A percentile compares a stretch with the other conserved stretches of the same genome.
Conservation (phyloP, 2,888 invertebrate species). For the Cantharis rufa region DNA sequence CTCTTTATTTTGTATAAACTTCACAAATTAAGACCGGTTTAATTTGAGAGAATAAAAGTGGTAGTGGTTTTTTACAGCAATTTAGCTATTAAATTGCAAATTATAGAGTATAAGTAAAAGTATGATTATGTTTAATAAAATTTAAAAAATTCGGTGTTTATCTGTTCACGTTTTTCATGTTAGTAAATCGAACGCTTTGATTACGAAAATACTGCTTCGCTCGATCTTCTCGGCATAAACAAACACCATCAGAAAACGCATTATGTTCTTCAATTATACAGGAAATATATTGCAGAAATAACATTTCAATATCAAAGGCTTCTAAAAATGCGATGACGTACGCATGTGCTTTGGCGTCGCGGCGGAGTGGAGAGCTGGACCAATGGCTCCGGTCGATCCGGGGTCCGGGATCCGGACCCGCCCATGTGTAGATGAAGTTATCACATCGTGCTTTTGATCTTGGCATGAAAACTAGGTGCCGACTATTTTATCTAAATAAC, state of each 20-base stretch:
- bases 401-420: conserved; percentile 55
- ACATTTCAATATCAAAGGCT: conserved; percentile 52
- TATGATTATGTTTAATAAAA: background rate
- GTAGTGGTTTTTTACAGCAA: background rate
- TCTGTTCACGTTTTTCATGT: background rate
- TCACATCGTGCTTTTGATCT: conserved; percentile 50
- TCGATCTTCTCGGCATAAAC: conserved; percentile 10
- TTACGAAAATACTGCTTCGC: background rate
- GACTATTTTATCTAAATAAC: conserved; percentile 46
- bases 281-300: conserved; percentile 47
- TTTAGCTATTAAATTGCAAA: background rate
- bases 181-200: conserved; percentile 2
- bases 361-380: conserved; percentile 44
- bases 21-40: background rate
- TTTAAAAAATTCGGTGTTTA: background rate
- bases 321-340: conserved; percentile 36
- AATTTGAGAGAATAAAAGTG: background rate
- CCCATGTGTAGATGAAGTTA: conserved; percentile 56
- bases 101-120: background rate
- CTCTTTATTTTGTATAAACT: background rate
- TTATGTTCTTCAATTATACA: conserved; percentile 50
- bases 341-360: conserved; percentile 44
- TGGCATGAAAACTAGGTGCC: conserved; percentile 47
- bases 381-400: conserved; percentile 54
- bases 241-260: conserved; percentile 41